Evolutionary conservation across 2,888 invertebrate genomes (phyloP), one percentile per base, ranked within the genome.

Genomic region (Limnephilus auricula): DNA sequence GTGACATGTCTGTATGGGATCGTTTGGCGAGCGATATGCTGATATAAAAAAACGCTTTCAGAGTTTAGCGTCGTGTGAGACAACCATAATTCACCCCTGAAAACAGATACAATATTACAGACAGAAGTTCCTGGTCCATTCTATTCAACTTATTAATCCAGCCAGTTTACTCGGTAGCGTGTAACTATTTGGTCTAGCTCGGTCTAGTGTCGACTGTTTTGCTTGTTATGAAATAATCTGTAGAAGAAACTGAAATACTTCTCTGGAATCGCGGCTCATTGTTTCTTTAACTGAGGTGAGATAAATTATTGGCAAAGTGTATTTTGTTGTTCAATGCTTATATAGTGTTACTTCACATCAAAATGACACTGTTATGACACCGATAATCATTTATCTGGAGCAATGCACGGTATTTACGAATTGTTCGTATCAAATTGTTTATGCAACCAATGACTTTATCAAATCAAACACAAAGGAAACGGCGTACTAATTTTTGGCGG

Each of bases 251-350:
- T n/a, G 37, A 65, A 78, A 45, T n/a, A 89, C 80, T 79, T 79
- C n/a, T 34, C 50, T 87, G 65, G 87, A 65, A 65, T 78, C 34
- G 30, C 78, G 32, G 50, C 31, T 85, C 85, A 78, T 87, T 87
- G 87, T 87, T 65, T 85, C 85, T 85, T 82, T 82, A 82, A 32
- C 82, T 82, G 82, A 82, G n/a, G 65, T 65, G 65, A 65, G 65
- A 65, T 65, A 65, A 65, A 65, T 65, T n/a, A 65, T 65, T 82
- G 32, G 82, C 34, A 25, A 32, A 82, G 82, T 82, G 34, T 18
- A 32, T 82, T 32, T 9, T 32, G 82, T 82, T 34, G 32, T 34
- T 37, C 82, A 82, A 34, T 25, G 32, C 82, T n/a, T 82, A 82
- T 82, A 25, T 82, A 65, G 65, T 50, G 5, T 82, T 32, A 34